Percentiles rank a stretch among this genome's conserved stretches.
Conservation (phyloP, 2,888 invertebrate species). For the Mantis religiosa region DNA sequence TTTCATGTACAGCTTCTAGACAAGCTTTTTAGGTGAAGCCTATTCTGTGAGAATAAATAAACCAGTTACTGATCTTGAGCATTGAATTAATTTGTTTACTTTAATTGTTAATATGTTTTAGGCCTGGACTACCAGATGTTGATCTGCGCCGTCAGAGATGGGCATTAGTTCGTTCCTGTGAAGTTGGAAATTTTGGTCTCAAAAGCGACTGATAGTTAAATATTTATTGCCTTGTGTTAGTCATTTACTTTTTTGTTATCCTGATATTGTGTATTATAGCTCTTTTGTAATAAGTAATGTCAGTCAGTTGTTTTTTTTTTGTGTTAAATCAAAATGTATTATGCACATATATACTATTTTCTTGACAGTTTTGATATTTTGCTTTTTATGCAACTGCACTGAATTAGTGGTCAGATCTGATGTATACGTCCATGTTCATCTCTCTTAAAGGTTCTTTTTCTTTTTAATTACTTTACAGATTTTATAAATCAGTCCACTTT, state of each 20-base stretch:
- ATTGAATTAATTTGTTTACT: neutral
- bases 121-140: conserved; percentile 23
- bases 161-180: conserved; percentile 30
- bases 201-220: neutral
- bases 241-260: neutral
- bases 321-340: neutral
- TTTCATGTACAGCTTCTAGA: no score
- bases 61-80: neutral
- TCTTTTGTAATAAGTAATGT: neutral
- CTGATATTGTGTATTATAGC: neutral
- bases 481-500: neutral
- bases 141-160: conserved; percentile 27
- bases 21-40: no score
- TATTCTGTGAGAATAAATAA: no score
- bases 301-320: neutral
- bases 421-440: neutral
- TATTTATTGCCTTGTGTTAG: neutral
- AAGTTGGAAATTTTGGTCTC: conserved; percentile 22
- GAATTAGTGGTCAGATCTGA: neutral
- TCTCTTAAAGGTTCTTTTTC: neutral
- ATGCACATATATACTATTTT: neutral
- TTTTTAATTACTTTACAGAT: neutral
- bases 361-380: neutral
- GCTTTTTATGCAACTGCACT: neutral
- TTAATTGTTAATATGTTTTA: neutral